Percentiles rank a stretch among this genome's conserved stretches.
Evolutionary conservation across 2,797 vertebrate genomes (phyloP).

Genomic region (Cirrhinus molitorella): DNA sequence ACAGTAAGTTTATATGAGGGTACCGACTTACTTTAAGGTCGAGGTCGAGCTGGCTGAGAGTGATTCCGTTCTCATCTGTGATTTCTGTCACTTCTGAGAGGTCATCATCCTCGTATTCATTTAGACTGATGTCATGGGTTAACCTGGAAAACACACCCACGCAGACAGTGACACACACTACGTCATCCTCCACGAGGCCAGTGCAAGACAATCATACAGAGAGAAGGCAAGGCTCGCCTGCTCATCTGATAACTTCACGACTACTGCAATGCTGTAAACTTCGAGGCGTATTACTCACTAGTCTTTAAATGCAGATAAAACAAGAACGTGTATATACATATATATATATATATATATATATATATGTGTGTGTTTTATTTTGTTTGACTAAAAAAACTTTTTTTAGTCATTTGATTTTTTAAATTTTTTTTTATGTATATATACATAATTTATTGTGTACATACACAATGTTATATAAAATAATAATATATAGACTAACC

Average conservation of each 20-base stretch:
- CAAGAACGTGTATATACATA: no score
- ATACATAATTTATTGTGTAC: no score
- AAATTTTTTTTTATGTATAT: no score
- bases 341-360: no score
- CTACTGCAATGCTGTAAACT: constrained; percentile 18
- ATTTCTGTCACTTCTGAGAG: constrained; percentile 85
- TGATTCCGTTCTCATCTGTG: constrained; percentile 85
- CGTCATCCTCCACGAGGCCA: constrained; percentile 3
- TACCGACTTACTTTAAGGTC: constrained; percentile 74
- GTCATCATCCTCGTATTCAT: constrained; percentile 92
- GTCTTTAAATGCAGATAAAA: not conserved
- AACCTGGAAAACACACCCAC: constrained; percentile 76
- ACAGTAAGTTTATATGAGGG: not conserved
- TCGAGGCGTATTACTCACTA: not conserved
- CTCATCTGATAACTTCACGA: constrained; percentile 9
- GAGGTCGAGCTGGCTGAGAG: constrained; percentile 81
- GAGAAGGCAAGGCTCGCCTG: not conserved
- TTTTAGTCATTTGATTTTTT: no score
- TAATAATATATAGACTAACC: no score
- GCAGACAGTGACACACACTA: constrained; percentile 30
- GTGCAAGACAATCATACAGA: not conserved
- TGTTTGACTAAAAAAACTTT: no score
- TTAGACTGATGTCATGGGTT: constrained; percentile 90
- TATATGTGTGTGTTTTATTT: no score
- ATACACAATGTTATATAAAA: no score